phyloP scores from a whole-genome alignment of 2,888 invertebrate genomes.

The Lasius platythorax region DNA sequence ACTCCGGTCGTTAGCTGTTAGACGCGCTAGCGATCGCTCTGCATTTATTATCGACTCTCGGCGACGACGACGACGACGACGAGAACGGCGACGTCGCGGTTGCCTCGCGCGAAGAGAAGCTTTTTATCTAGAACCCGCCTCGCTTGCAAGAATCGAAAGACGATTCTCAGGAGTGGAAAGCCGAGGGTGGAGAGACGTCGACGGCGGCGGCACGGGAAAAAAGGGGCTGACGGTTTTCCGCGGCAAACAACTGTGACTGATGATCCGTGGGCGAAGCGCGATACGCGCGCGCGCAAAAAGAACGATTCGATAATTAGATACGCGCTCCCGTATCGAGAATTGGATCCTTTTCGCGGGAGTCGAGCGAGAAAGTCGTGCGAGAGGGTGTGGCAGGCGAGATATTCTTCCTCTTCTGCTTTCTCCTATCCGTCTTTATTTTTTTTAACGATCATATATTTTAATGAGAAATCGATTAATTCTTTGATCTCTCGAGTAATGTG shows the following conservation, averaged over 20 bases:
- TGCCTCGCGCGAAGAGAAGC: constrained; percentile 23
- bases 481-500: too few relatives aligned
- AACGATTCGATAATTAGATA: constrained; percentile 46
- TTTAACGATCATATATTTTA: neutral
- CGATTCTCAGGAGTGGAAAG: constrained; percentile 52
- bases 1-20: constrained; percentile 49
- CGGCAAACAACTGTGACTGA: constrained; percentile 78
- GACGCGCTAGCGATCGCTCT: constrained; percentile 52
- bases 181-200: constrained; percentile 46
- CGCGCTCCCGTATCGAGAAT: constrained; percentile 34
- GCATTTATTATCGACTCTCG: constrained; percentile 52
- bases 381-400: neutral
- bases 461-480: too few relatives aligned
- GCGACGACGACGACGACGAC: constrained; percentile 21
- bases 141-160: constrained; percentile 50
- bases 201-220: constrained; percentile 50
- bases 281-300: constrained; percentile 44
- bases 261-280: constrained; percentile 65
- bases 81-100: constrained; percentile 35
- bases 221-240: constrained; percentile 61
- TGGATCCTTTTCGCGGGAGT: constrained; percentile 5
- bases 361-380: neutral
- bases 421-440: neutral
- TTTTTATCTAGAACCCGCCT: constrained; percentile 37
- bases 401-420: neutral